Percentiles rank a stretch among this genome's conserved stretches.
Evolutionary conservation across 1,140 invertebrate species (phyloP).

Genomic region (Cepaea nemoralis): DNA sequence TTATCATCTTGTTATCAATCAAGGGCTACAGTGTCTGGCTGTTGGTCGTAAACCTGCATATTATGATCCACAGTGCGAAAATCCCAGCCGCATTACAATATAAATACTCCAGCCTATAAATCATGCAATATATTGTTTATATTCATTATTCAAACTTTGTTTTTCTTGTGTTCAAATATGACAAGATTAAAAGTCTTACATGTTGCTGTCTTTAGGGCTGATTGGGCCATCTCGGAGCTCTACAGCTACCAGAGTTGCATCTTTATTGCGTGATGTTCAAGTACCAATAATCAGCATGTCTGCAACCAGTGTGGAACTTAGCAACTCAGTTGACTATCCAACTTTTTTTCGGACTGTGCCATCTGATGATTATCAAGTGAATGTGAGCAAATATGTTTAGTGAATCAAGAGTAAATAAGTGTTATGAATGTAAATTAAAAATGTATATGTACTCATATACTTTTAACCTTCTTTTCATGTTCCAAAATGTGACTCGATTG

Average conservation of each 20-base stretch:
- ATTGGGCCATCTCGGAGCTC: slow-evolving; percentile 53
- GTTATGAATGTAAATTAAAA: neutral
- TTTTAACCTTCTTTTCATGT: no score
- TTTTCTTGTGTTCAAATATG: no score
- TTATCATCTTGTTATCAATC: no score
- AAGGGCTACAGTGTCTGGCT: no score
- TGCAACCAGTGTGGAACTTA: slow-evolving; percentile 81
- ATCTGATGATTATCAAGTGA: slow-evolving; percentile 83
- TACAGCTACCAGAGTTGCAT: slow-evolving; percentile 47
- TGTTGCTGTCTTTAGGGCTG: neutral
- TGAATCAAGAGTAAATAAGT: neutral
- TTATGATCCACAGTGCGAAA: no score
- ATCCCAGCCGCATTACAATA: no score
- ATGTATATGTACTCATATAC: no score
- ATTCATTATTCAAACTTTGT: no score
- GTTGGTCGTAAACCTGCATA: no score
- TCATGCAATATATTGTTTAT: no score
- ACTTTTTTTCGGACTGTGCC: slow-evolving; percentile 86
- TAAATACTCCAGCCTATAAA: no score
- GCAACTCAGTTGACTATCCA: slow-evolving; percentile 75
- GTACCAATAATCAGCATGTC: slow-evolving; percentile 79
- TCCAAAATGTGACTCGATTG: no score
- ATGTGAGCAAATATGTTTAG: slow-evolving; percentile 64
- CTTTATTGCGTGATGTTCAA: slow-evolving; percentile 42
- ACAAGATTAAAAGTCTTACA: neutral